These are phyloP conservation scores for Catostylus mosaicus DNA, from an alignment of 30 jellyfish, hydroid and myxozoan species.

Conservation along the genomic window DNA sequence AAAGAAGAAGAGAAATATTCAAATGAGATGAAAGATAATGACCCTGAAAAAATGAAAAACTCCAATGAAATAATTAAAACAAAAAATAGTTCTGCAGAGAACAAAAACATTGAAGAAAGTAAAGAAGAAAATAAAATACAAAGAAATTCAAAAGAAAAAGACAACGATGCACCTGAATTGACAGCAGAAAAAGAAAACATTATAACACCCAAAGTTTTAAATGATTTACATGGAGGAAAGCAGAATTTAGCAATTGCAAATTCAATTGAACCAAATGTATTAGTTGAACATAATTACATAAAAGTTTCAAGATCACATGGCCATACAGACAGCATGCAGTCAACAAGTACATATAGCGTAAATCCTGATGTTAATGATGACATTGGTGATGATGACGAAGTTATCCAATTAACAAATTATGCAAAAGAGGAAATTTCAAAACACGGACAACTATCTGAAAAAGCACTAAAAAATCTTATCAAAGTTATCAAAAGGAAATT, in stretches of 20 bases:
- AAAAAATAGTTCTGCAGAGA: neutral
- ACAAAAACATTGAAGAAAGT: neutral
- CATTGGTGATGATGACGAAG: constrained; percentile 25
- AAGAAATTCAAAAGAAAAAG: neutral
- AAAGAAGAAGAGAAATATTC: neutral
- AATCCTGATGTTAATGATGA: neutral
- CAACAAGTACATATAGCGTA: neutral
- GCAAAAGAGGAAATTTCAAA: constrained; percentile 58
- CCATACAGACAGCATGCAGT: constrained; percentile 18
- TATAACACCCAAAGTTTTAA: neutral
- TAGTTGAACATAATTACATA: constrained; percentile 18
- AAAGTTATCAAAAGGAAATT: constrained; percentile 30
- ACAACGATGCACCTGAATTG: neutral
- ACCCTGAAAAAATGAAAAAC: neutral
- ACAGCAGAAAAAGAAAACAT: neutral
- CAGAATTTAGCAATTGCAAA: neutral
- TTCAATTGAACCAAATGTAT: neutral
- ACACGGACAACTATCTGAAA: constrained; percentile 60
- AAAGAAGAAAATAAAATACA: neutral
- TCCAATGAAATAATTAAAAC: neutral
- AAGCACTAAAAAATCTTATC: constrained; percentile 36
- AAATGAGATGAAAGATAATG: neutral
- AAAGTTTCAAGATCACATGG: constrained; percentile 16
- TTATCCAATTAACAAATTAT: constrained; percentile 45
- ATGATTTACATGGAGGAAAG: neutral